phyloP scores from a whole-genome alignment of 2,113 vertebrate genomes.

The Rutilus rutilus region DNA sequence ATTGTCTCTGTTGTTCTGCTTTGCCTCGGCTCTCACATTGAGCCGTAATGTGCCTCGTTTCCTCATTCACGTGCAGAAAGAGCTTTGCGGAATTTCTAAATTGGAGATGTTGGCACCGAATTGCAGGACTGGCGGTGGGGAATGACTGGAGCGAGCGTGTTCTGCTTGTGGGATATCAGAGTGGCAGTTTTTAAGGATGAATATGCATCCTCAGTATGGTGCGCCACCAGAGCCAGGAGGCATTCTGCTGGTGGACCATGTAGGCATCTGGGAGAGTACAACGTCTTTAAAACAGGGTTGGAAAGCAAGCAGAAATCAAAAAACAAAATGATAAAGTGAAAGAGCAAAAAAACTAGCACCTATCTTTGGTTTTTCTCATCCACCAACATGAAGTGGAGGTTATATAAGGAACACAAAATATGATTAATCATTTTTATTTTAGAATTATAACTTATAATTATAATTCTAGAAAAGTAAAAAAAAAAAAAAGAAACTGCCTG shows the following conservation, averaged over 20 bases:
- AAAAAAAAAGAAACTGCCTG: too few relatives aligned
- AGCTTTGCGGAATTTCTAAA: conserved; percentile 75
- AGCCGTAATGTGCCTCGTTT: conserved; percentile 73
- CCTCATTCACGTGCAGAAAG: conserved; percentile 61
- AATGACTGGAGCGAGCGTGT: conserved; percentile 51
- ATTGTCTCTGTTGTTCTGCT: conserved; percentile 78
- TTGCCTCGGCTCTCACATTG: conserved; percentile 74
- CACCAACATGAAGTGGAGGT: not conserved
- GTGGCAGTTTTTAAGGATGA: conserved; percentile 29
- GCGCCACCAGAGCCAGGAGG: conserved; percentile 46
- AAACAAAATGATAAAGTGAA: not conserved
- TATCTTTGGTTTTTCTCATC: conserved; percentile 61
- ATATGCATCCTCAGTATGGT: conserved; percentile 23
- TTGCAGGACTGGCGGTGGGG: conserved; percentile 50
- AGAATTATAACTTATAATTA: not conserved
- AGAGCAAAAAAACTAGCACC: conserved; percentile 65
- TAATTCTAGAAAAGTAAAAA: too few relatives aligned
- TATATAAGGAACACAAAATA: not conserved
- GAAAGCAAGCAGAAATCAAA: not conserved
- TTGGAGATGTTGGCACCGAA: conserved; percentile 70
- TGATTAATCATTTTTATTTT: not conserved
- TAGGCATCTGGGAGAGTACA: conserved; percentile 25
- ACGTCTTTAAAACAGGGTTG: conserved; percentile 23
- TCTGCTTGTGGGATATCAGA: conserved; percentile 30
- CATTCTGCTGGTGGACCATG: conserved; percentile 58